Percentiles rank a stretch among this genome's conserved stretches.
Conservation (phyloP, 2,888 invertebrate genomes). For the Carcina quercana region DNA sequence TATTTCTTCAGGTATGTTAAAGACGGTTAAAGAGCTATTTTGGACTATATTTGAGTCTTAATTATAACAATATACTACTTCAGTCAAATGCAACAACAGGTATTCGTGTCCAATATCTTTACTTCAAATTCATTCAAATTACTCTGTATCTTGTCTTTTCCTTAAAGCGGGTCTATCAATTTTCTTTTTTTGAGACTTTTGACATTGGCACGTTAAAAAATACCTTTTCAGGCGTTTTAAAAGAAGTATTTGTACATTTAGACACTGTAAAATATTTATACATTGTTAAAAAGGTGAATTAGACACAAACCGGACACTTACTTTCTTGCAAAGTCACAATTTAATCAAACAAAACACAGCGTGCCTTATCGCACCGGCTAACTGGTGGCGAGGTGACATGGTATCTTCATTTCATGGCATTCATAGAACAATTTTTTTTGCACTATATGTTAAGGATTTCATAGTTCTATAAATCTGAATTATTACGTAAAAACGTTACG, state of each 20-base stretch:
- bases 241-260: too few relatives aligned
- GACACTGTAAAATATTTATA: too few relatives aligned
- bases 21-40: slow-evolving; percentile 2
- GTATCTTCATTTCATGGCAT: not conserved
- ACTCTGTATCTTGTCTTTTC: slow-evolving; percentile 4
- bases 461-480: not conserved
- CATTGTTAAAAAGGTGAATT: too few relatives aligned
- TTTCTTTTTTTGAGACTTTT: slow-evolving; percentile 7
- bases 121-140: slow-evolving; percentile 9
- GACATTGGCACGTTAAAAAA: slow-evolving; percentile 3
- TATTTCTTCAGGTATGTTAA: slow-evolving; percentile 2
- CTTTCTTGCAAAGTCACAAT: too few relatives aligned
- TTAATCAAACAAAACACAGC: not conserved
- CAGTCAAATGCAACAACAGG: slow-evolving; percentile 6
- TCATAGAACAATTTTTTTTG: not conserved
- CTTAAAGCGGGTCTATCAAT: slow-evolving; percentile 4
- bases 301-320: too few relatives aligned
- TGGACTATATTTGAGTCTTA: not conserved
- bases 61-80: slow-evolving; percentile 5
- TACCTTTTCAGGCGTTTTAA: not conserved
- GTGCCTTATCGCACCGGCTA: not conserved
- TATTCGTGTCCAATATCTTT: slow-evolving; percentile 9
- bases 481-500: not conserved
- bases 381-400: not conserved
- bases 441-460: not conserved